Percentiles rank a stretch among this genome's conserved stretches.
Conservation (phyloP, 2,113 vertebrate species). For the Leiothrix lutea region DNA sequence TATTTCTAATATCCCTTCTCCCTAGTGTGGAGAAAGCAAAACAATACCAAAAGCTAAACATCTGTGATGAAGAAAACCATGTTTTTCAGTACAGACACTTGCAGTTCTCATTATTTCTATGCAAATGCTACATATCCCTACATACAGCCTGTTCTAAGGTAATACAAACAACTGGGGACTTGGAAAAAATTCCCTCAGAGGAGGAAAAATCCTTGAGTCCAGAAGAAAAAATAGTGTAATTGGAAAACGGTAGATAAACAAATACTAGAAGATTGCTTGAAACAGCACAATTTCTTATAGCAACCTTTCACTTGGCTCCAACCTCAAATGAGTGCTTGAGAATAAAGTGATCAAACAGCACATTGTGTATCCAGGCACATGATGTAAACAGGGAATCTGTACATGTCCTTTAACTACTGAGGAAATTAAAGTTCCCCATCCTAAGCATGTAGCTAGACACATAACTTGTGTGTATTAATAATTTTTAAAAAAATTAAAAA, state of each 20-base stretch:
- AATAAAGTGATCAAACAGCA: neutral
- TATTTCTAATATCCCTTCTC: neutral
- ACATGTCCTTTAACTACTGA: neutral
- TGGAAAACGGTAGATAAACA: neutral
- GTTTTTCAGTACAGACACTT: neutral
- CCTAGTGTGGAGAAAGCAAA: neutral
- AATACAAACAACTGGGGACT: neutral
- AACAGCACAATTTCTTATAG: neutral
- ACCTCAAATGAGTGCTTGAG: neutral
- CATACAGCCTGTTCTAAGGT: neutral
- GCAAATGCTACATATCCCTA: neutral
- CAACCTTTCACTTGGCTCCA: neutral
- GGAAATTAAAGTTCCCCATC: neutral
- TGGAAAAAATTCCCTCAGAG: neutral
- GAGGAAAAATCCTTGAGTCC: neutral
- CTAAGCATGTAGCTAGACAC: neutral
- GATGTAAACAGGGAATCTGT: neutral
- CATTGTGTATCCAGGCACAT: fast-evolving
- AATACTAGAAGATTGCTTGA: neutral
- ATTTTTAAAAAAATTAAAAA: neutral
- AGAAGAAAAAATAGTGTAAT: neutral
- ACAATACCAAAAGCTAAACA: neutral
- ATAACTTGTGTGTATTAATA: neutral
- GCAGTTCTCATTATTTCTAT: neutral
- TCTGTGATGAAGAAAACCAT: neutral